Evolutionary conservation across 2,888 invertebrate species (phyloP).

Genomic region (Portevinia maculata): DNA sequence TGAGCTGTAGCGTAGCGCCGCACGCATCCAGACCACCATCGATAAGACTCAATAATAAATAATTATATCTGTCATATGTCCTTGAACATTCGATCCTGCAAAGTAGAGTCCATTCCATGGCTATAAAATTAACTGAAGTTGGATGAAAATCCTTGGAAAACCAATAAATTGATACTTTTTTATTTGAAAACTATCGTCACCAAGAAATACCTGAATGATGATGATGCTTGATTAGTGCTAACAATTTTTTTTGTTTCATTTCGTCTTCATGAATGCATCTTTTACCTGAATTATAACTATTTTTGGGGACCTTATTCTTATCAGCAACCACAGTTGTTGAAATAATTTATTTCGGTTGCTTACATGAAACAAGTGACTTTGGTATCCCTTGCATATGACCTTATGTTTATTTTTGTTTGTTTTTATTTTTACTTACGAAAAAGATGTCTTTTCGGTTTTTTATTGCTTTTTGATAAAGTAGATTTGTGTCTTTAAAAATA

Average conservation of each 20-base stretch:
- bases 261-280: too few species aligned
- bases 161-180: conserved; percentile 50
- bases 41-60: conserved; percentile 71
- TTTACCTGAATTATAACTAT: conserved; percentile 64
- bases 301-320: conserved; percentile 49
- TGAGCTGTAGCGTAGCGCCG: conserved; percentile 34
- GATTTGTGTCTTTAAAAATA: conserved; percentile 54
- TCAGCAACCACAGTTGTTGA: conserved; percentile 69
- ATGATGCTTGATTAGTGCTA: conserved; percentile 39
- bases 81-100: conserved; percentile 55
- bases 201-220: conserved; percentile 15
- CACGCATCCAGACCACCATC: conserved; percentile 59
- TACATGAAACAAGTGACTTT: conserved; percentile 52
- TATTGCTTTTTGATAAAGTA: conserved; percentile 66
- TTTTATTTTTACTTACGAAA: conserved; percentile 59
- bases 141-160: conserved; percentile 65
- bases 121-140: conserved; percentile 29
- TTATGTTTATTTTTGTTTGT: conserved; percentile 65
- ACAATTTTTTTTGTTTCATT: conserved; percentile 19
- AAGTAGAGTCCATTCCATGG: conserved; percentile 19
- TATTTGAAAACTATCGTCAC: conserved; percentile 31
- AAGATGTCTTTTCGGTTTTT: conserved; percentile 60
- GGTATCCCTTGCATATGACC: conserved; percentile 15
- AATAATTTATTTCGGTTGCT: conserved; percentile 68
- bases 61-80: conserved; percentile 70